Conservation (phyloP, 2,113 vertebrate genomes). For the Anhinga anhinga region DNA sequence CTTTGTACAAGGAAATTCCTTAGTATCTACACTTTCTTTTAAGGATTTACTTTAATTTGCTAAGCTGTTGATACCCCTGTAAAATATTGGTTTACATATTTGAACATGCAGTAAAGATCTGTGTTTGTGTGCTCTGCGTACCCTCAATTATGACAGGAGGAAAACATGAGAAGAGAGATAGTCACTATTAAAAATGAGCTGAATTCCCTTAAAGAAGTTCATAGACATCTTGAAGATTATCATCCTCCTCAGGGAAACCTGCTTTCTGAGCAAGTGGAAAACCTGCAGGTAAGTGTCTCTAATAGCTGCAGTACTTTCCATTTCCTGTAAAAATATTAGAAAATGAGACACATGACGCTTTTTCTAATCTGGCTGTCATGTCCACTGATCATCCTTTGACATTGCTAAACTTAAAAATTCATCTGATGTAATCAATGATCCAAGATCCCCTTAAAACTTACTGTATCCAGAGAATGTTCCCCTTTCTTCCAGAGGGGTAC, state of each 20-base stretch:
- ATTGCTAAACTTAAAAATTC: not conserved
- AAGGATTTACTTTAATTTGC: not conserved
- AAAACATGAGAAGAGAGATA: conserved; percentile 64
- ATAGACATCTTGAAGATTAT: conserved; percentile 62
- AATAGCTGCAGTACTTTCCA: not conserved
- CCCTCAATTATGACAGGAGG: conserved; percentile 70
- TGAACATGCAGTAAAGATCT: not conserved
- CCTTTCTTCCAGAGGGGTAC: not conserved
- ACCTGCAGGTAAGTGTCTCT: conserved; percentile 62
- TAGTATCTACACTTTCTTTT: not conserved
- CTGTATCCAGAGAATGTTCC: not conserved
- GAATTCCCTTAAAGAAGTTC: conserved; percentile 65
- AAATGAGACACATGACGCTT: not conserved
- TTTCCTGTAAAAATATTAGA: not conserved
- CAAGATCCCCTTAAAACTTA: not conserved
- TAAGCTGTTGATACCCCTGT: not conserved
- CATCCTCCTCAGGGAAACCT: conserved; percentile 33
- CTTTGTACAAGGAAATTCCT: not conserved
- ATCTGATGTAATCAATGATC: not conserved
- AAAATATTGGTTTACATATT: not conserved
- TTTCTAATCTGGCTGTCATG: not conserved
- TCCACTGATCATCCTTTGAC: not conserved
- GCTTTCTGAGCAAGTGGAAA: conserved; percentile 28
- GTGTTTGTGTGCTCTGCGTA: not conserved
- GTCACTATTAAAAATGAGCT: conserved; percentile 70